Conservation (phyloP, 92 coral and sea anemone genomes). For the Micromussa lordhowensis region DNA sequence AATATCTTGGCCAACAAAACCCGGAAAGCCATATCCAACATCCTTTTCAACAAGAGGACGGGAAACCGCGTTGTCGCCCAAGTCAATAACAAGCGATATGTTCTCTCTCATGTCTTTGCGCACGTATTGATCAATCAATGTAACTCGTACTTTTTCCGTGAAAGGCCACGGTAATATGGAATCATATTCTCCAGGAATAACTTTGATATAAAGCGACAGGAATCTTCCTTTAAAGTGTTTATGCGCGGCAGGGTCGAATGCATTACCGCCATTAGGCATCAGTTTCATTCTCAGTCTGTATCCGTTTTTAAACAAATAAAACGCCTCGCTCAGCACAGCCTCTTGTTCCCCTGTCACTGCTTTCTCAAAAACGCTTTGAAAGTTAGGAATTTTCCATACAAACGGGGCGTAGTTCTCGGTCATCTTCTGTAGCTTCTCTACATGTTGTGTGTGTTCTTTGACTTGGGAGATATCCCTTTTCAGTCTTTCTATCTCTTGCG, state of each 20-base stretch:
- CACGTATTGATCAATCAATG: conserved; percentile 60
- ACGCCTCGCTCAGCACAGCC: conserved; percentile 71
- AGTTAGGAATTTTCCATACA: conserved; percentile 78
- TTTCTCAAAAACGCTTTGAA: conserved; percentile 45
- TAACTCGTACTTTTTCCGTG: conserved; percentile 56
- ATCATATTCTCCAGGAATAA: conserved; percentile 71
- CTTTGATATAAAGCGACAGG: conserved; percentile 47
- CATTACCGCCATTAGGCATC: conserved; percentile 25
- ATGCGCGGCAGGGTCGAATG: not conserved
- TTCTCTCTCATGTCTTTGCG: conserved; percentile 43
- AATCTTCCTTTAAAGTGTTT: not conserved
- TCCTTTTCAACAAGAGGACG: not conserved
- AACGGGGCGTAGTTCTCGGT: conserved; percentile 13
- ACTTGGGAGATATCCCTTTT: not conserved
- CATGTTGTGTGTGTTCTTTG: not conserved
- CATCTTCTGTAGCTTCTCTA: not conserved
- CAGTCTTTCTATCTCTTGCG: not conserved
- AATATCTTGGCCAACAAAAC: not conserved
- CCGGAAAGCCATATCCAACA: not conserved
- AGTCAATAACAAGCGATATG: not conserved
- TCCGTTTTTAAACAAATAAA: conserved; percentile 72
- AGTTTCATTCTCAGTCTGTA: conserved; percentile 59
- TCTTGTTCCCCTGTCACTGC: conserved; percentile 69
- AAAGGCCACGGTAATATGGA: conserved; percentile 74
- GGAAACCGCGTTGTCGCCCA: not conserved